phyloP scores from a whole-genome alignment of 2,888 invertebrate genomes.

The Cecidostiba fungosa region DNA sequence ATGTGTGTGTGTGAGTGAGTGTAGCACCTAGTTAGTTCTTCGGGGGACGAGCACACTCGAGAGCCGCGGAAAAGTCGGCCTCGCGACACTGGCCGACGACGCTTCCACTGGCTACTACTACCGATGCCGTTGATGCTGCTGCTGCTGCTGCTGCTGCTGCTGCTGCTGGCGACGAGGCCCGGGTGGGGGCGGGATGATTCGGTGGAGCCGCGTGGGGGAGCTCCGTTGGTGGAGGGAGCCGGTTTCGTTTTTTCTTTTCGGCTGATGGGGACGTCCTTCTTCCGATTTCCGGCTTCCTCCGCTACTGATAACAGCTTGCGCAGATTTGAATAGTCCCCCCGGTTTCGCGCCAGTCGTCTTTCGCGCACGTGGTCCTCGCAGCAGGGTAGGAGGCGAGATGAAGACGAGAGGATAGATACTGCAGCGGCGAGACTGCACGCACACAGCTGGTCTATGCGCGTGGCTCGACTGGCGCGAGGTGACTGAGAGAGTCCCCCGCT shows the following conservation, averaged over 20 bases:
- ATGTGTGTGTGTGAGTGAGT: neutral
- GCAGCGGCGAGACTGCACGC: constrained; percentile 15
- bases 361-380: constrained; percentile 10
- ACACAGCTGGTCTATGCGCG: constrained; percentile 68
- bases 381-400: neutral
- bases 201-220: neutral
- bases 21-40: neutral
- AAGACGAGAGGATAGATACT: neutral
- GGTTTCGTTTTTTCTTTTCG: neutral
- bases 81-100: constrained; percentile 60
- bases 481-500: constrained; percentile 75
- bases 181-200: constrained; percentile 52
- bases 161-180: constrained; percentile 61
- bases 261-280: neutral
- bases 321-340: neutral
- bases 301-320: no score
- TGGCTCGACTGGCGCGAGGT: constrained; percentile 78
- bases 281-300: neutral
- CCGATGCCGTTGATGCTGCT: constrained; percentile 11
- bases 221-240: neutral
- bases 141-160: constrained; percentile 27
- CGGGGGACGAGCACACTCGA: neutral
- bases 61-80: constrained; percentile 65
- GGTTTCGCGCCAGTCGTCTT: neutral
- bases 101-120: neutral